Evolutionary conservation across 2,888 invertebrate genomes (phyloP), one percentile per base, ranked within the genome.

Genomic region (Epirrhoe alternata): DNA sequence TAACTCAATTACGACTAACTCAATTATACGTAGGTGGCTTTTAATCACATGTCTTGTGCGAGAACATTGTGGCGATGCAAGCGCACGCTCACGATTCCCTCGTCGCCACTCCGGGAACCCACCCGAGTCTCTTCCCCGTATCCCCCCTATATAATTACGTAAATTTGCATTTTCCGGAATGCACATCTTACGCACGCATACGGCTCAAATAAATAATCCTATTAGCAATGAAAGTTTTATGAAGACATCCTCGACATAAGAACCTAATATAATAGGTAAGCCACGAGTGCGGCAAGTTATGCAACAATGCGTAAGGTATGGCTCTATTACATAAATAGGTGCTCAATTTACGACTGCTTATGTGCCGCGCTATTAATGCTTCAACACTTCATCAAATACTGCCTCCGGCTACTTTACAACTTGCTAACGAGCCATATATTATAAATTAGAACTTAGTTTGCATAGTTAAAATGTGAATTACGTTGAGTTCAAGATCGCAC

Each of bases 1-100:
- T 86, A 77, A 80, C 78, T 81, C 80, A 85, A 88, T 88, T 86
- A 87, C 85, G 81, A 84, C 80, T 79, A 79, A 74, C 75, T 83
- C 78, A 79, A 86, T 87, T 85, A 86, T 81, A 85, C 82, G 75
- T 75, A 77, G 77, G 76, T 79, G 77, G 77, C 77, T 80, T 71
- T 72, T 87, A 87, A 88, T 87, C 78, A 86, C 80, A 81, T 77
- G 78, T 64, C 65, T 67, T 63, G 68, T 71, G 64, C 70, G 66
- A 68, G 68, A 72, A 76, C 74, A 66, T 73, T 70, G 72, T 70
- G 69, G 74, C 73, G 73, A 78, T 73, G 70, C 68, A 74, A 68
- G 77, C 76, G 77, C 77, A 74, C 71, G 74, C 67, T 81, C 78
- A 78, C 79, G 79, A 75, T 80, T 78, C 81, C 68, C 67, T 66